A percentile compares a stretch with the other conserved stretches of the same genome.
These are phyloP conservation scores for Hephaestus fuliginosus DNA, from an alignment of 2,797 vertebrate species.

Conservation along the genomic window DNA sequence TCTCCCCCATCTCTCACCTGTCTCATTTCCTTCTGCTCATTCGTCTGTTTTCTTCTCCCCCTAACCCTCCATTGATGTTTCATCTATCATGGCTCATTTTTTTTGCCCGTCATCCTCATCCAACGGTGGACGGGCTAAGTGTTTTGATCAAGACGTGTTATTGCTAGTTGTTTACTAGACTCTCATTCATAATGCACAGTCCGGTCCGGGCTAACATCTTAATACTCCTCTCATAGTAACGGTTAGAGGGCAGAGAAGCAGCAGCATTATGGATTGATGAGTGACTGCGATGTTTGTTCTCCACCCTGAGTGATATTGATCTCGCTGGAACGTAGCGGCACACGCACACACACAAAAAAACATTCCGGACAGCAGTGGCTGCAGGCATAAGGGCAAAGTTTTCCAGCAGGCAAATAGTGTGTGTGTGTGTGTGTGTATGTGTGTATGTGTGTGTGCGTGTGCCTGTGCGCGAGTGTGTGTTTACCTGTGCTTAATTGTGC, in stretches of 20 bases:
- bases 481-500: constrained; percentile 39
- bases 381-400: constrained; percentile 20
- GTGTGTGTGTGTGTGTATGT: constrained; percentile 20
- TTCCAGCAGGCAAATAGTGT: constrained; percentile 20
- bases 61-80: constrained; percentile 21
- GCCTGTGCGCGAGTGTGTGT: constrained; percentile 30
- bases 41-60: constrained; percentile 43
- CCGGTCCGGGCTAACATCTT: constrained; percentile 55
- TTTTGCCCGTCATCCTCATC: constrained; percentile 32
- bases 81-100: constrained; percentile 25
- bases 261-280: constrained; percentile 76
- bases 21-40: constrained; percentile 66
- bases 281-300: constrained; percentile 73
- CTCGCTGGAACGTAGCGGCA: constrained; percentile 53
- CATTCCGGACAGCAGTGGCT: constrained; percentile 30
- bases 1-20: constrained; percentile 71
- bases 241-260: constrained; percentile 69
- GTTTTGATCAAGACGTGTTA: constrained; percentile 48
- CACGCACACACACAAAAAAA: constrained; percentile 12
- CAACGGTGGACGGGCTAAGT: constrained; percentile 45
- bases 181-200: constrained; percentile 65
- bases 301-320: constrained; percentile 77
- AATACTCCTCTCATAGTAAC: constrained; percentile 51
- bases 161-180: constrained; percentile 52
- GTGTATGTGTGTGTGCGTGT: constrained; percentile 43